These are phyloP conservation scores for Achroia grisella DNA, from an alignment of 1,140 invertebrate species.

Conservation along the genomic window DNA sequence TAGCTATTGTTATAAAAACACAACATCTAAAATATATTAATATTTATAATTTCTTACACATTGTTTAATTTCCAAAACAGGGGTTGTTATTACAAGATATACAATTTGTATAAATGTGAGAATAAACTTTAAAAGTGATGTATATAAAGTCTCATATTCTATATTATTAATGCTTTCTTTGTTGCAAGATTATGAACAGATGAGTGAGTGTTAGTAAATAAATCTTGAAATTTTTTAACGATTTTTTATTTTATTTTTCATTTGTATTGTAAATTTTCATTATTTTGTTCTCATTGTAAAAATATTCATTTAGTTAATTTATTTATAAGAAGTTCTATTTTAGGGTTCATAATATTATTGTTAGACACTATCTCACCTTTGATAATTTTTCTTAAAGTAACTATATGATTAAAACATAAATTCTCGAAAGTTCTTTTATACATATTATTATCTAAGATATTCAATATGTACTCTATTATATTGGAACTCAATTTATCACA, in stretches of 20 bases:
- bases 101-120: too few relatives aligned
- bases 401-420: conserved; percentile 33
- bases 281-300: neutral
- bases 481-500: neutral
- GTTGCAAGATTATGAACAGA: too few relatives aligned
- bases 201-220: too few relatives aligned
- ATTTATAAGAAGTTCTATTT: conserved; percentile 33
- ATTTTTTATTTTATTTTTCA: conserved; percentile 2
- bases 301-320: conserved; percentile 3
- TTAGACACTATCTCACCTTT: neutral
- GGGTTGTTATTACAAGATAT: too few relatives aligned
- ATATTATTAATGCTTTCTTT: too few relatives aligned
- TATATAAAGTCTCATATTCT: too few relatives aligned
- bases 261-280: too few relatives aligned
- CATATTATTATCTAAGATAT: conserved; percentile 3
- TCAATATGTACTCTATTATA: neutral
- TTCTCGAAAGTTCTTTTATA: conserved; percentile 28
- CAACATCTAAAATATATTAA: too few relatives aligned
- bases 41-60: too few relatives aligned
- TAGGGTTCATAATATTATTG: conserved; percentile 23
- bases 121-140: too few relatives aligned
- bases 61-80: too few relatives aligned
- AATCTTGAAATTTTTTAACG: neutral
- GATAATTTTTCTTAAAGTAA: conserved; percentile 14
- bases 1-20: too few relatives aligned